Base-by-base conservation (phyloP, 2,888 invertebrate genomes). In the Clostera curtula region DNA sequence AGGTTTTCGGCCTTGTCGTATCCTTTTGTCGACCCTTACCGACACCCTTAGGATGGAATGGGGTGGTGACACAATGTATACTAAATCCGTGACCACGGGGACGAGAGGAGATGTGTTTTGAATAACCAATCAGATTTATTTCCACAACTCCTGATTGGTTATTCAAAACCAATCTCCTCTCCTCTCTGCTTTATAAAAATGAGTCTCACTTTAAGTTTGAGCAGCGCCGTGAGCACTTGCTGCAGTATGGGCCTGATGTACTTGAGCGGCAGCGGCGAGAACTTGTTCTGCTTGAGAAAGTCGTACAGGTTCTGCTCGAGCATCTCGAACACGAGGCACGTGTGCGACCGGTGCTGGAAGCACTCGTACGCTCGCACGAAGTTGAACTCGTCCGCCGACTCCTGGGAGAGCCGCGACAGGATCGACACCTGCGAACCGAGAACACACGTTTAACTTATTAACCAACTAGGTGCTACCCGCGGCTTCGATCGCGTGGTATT, bases 281-380 rank as follows among this genome's bases (percentile, higher is more conserved):
- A 99, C 86, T 99, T 99, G 86, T 99, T 98, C 85, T 98, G 97
- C 76, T 99, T 99, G 50, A 99, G 90, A 83, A 98, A 99, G 87
- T 99, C 99, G 83, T 99, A 99, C 49, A 99, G 88, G 85, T 99
- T 99, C 87, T 99, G 99, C 71, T 99, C 99, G 58, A 99, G 90
- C 98, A 99, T 98, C 86, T 99, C 99, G 76, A 98, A 99, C 67
- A 98, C 98, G 82, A 99, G 89, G 82, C 98, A 99, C 29, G 98
- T 99, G 86, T 99, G 98, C 73, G 96, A 97, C 79, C 98, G 97
- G 84, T 99, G 98, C 86, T 97, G 97, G 86, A 99, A 99, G 86
- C 99, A 99, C 83, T 99, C 99, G 85, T 96, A 98, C 24, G 99
- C 99, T 45, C 98, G 95, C 56, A 99, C 99, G 87, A 99, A 99